These are phyloP conservation scores for Heliocidaris erythrogramma DNA, from an alignment of 35 echinoderm and acorn worm genomes.

Conservation along the genomic window DNA sequence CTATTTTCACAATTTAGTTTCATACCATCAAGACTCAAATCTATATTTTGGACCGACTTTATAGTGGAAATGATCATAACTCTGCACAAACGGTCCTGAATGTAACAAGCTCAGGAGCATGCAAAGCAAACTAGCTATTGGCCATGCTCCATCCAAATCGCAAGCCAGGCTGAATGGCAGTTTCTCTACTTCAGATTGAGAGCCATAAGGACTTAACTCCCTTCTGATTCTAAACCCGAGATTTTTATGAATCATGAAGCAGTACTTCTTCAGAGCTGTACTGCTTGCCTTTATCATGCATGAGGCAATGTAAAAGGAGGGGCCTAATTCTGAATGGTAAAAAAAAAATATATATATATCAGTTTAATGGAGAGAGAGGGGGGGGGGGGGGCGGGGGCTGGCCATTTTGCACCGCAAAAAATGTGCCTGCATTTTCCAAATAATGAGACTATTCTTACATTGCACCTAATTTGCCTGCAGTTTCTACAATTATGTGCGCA, in stretches of 20 bases:
- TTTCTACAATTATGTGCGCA: no score
- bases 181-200: no score
- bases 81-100: not conserved
- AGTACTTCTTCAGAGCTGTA: not conserved
- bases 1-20: no score
- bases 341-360: no score
- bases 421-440: not conserved
- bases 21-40: no score
- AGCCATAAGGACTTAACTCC: no score
- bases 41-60: no score
- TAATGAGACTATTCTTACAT: no score
- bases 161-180: not conserved
- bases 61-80: not conserved
- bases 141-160: not conserved
- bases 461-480: no score
- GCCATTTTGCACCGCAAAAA: not conserved
- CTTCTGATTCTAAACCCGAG: no score
- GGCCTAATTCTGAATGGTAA: not conserved
- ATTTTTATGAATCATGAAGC: not conserved
- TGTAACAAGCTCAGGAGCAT: not conserved
- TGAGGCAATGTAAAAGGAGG: not conserved
- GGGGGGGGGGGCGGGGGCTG: no score
- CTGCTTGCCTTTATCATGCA: not conserved
- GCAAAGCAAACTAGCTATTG: not conserved
- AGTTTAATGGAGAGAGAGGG: no score